phyloP scores from a whole-genome alignment of 1,140 invertebrate genomes.

The Drosophila serrata region DNA sequence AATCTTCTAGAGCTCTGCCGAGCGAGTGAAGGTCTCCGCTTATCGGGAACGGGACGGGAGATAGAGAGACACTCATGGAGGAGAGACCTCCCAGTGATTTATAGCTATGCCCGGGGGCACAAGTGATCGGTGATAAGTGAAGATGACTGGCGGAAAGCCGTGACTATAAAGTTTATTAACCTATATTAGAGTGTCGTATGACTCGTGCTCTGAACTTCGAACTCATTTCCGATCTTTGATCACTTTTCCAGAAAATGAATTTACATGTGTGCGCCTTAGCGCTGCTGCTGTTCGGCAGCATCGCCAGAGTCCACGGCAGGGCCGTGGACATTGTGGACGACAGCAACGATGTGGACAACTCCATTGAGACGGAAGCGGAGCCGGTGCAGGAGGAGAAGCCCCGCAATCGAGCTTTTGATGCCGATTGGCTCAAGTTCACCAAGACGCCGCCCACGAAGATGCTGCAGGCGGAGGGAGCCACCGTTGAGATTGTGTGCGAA shows the following conservation, averaged over 20 bases:
- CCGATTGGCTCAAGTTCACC: slow-evolving; percentile 86
- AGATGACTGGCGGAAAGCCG: slow-evolving; percentile 37
- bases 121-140: slow-evolving; percentile 20
- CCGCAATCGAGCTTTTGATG: slow-evolving; percentile 54
- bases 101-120: slow-evolving; percentile 13
- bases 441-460: slow-evolving; percentile 84
- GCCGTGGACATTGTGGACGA: slow-evolving; percentile 77
- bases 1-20: slow-evolving; percentile 39
- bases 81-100: slow-evolving; percentile 33
- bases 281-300: slow-evolving; percentile 76
- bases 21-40: slow-evolving; percentile 33
- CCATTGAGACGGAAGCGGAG: slow-evolving; percentile 65
- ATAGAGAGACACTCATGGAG: slow-evolving; percentile 11
- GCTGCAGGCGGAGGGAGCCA: slow-evolving; percentile 84
- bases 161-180: slow-evolving; percentile 69
- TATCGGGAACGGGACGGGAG: slow-evolving; percentile 30
- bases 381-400: slow-evolving; percentile 39
- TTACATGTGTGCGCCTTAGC: slow-evolving; percentile 81
- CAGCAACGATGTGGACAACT: slow-evolving; percentile 78
- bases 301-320: slow-evolving; percentile 60
- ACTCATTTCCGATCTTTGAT: slow-evolving; percentile 19
- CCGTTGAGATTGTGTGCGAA: slow-evolving; percentile 89
- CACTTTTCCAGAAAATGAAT: slow-evolving; percentile 85
- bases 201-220: slow-evolving; percentile 30
- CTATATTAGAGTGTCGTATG: slow-evolving; percentile 62